phyloP scores from a whole-genome alignment of 2,797 vertebrate species.

The Brachyalestes nurse region DNA sequence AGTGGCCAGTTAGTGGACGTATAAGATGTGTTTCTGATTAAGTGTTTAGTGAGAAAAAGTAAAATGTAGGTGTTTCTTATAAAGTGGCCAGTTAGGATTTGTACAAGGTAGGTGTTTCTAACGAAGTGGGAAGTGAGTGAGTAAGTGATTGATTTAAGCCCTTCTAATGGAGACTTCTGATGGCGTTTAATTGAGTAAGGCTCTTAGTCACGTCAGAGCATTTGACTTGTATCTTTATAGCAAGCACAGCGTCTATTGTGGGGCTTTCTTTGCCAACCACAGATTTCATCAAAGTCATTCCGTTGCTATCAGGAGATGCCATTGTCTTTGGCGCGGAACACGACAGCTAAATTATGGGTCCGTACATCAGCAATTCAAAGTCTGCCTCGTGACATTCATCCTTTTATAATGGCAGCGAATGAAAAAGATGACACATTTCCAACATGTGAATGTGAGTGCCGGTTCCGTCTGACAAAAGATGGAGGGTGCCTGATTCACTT shows the following conservation, averaged over 20 bases:
- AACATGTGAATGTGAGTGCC: constrained; percentile 10
- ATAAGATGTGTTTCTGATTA: neutral
- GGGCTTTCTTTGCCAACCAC: neutral
- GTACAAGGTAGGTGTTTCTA: neutral
- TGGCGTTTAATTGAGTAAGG: neutral
- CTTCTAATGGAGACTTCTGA: neutral
- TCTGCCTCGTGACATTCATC: constrained; percentile 29
- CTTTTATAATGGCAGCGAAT: constrained; percentile 29
- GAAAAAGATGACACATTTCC: constrained; percentile 11
- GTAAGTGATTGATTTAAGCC: neutral
- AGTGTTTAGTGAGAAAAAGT: neutral
- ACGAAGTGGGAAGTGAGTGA: neutral
- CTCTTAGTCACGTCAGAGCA: neutral
- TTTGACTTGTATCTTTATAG: neutral
- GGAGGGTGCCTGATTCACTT: constrained; percentile 16
- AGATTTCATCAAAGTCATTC: constrained; percentile 35
- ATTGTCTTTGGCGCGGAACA: constrained; percentile 28
- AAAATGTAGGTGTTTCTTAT: neutral
- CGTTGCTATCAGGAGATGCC: neutral
- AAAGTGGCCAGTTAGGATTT: neutral
- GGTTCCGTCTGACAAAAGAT: constrained; percentile 23
- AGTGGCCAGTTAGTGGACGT: neutral
- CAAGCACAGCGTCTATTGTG: neutral
- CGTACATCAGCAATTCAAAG: constrained; percentile 9
- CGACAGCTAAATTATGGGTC: constrained; percentile 51